Evolutionary conservation across 2,113 vertebrate genomes (phyloP).

Genomic region (Lipophrys pholis): DNA sequence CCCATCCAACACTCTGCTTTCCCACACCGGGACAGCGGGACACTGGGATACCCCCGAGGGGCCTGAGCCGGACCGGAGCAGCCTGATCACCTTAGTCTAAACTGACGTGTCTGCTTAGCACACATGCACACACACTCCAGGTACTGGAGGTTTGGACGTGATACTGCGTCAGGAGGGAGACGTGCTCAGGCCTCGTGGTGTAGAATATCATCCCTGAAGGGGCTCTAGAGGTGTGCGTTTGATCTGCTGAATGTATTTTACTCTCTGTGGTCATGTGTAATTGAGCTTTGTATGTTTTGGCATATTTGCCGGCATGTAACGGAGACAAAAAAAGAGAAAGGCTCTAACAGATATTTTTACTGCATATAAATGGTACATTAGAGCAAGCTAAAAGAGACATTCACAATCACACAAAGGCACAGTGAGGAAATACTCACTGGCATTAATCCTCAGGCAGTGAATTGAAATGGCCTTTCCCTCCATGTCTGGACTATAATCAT

Average conservation of each 20-base stretch:
- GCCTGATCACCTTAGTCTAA: conserved; percentile 88
- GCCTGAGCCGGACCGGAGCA: conserved; percentile 48
- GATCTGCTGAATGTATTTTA: conserved; percentile 68
- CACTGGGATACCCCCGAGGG: conserved; percentile 69
- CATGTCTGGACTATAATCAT: conserved; percentile 63
- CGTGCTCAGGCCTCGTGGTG: conserved; percentile 57
- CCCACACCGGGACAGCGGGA: conserved; percentile 69
- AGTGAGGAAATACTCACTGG: conserved; percentile 71
- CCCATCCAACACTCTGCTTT: conserved; percentile 82
- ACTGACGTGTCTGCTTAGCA: conserved; percentile 87
- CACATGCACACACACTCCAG: conserved; percentile 59
- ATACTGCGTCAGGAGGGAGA: conserved; percentile 62
- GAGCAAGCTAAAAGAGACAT: conserved; percentile 40
- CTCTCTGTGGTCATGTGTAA: conserved; percentile 58
- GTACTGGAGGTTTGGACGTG: conserved; percentile 52
- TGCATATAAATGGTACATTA: conserved; percentile 57
- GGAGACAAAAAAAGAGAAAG: conserved; percentile 52
- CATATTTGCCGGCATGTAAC: conserved; percentile 61
- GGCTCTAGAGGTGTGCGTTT: conserved; percentile 55
- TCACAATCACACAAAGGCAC: conserved; percentile 39
- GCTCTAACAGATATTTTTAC: conserved; percentile 35
- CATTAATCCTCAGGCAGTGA: conserved; percentile 69
- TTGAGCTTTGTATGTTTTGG: conserved; percentile 75
- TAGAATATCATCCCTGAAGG: conserved; percentile 70
- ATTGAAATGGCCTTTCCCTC: conserved; percentile 54